These are phyloP conservation scores for Agriopis marginaria DNA, from an alignment of 2,888 invertebrate species.

Conservation along the genomic window DNA sequence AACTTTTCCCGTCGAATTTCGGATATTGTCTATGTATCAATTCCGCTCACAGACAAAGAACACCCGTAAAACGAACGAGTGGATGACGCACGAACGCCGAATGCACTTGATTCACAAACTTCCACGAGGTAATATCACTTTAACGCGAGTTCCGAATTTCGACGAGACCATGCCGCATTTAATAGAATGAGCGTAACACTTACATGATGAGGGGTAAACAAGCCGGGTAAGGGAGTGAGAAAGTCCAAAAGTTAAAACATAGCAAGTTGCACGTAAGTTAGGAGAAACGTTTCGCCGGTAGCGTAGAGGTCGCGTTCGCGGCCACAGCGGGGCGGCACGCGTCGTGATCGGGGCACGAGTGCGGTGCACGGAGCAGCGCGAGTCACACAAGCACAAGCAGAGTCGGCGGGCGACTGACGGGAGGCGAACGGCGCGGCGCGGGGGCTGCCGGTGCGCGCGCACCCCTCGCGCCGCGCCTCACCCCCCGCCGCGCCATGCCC, in stretches of 20 bases:
- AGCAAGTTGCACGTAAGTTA: slow-evolving; percentile 83
- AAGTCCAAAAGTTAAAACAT: slow-evolving; percentile 83
- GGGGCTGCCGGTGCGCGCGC: slow-evolving; percentile 81
- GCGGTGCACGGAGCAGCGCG: slow-evolving; percentile 86
- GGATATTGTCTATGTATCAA: slow-evolving; percentile 72
- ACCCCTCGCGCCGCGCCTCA: slow-evolving; percentile 63
- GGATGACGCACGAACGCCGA: slow-evolving; percentile 61
- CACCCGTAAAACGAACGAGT: slow-evolving; percentile 56
- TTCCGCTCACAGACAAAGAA: slow-evolving; percentile 68
- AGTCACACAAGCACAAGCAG: slow-evolving; percentile 86
- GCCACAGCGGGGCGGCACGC: slow-evolving; percentile 86
- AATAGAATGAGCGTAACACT: slow-evolving; percentile 83
- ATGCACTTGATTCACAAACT: slow-evolving; percentile 81
- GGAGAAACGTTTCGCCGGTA: slow-evolving; percentile 85
- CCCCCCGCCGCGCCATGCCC: slow-evolving; percentile 57
- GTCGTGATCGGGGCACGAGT: slow-evolving; percentile 85
- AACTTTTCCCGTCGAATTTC: slow-evolving; percentile 80
- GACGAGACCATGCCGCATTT: slow-evolving; percentile 73
- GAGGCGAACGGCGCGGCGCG: slow-evolving; percentile 76
- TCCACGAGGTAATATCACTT: slow-evolving; percentile 76
- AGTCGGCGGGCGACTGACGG: slow-evolving; percentile 88
- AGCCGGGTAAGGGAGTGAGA: slow-evolving; percentile 83
- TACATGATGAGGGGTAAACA: slow-evolving; percentile 85
- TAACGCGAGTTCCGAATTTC: slow-evolving; percentile 82
- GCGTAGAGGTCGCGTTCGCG: slow-evolving; percentile 88